Conservation (phyloP, 2,888 invertebrate genomes). For the Eristalis pertinax region DNA sequence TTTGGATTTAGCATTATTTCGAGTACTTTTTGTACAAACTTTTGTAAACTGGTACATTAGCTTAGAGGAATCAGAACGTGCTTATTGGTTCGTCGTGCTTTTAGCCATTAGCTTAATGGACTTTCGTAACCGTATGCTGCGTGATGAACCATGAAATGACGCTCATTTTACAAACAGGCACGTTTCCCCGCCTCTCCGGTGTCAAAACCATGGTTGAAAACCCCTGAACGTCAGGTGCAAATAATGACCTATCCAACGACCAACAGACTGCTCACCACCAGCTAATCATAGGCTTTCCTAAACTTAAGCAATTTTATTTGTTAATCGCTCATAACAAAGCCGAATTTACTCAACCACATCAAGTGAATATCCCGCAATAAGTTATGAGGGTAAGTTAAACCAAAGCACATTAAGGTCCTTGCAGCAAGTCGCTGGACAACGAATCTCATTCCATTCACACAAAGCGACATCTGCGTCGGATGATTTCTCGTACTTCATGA, state of each 20-base stretch:
- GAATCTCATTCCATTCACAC: neutral
- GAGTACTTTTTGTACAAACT: no score
- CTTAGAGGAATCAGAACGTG: no score
- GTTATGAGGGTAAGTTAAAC: neutral
- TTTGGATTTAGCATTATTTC: no score
- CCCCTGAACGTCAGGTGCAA: neutral
- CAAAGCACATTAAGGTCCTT: constrained; percentile 12
- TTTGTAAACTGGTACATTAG: no score
- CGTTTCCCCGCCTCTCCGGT: no score
- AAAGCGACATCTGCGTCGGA: constrained; percentile 44
- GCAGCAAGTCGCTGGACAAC: neutral
- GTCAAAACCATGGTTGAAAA: no score
- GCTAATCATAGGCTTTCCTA: neutral
- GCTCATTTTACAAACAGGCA: no score
- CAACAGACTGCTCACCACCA: neutral
- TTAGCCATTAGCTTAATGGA: no score
- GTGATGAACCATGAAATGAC: no score
- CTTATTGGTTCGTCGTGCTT: no score
- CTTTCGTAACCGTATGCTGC: no score
- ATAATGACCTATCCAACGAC: neutral
- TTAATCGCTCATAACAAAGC: neutral
- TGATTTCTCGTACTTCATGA: constrained; percentile 20
- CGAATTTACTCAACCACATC: neutral
- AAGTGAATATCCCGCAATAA: neutral
- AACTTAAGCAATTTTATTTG: neutral